These are phyloP conservation scores for Therioaphis trifolii DNA, from an alignment of 2,888 invertebrate species.

Conservation along the genomic window DNA sequence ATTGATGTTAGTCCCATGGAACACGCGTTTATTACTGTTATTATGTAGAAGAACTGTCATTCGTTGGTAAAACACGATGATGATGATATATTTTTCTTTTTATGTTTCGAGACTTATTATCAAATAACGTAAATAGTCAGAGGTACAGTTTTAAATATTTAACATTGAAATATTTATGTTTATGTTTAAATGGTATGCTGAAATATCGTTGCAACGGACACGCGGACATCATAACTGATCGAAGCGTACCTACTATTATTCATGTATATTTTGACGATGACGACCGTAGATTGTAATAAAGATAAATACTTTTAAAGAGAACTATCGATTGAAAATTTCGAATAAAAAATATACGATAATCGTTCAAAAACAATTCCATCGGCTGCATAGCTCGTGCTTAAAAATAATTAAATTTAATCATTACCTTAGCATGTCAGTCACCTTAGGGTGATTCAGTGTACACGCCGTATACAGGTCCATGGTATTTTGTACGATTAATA, in stretches of 20 bases:
- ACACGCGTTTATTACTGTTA: constrained; percentile 31
- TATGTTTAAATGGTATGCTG: constrained; percentile 2
- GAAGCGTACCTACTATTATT: constrained; percentile 9
- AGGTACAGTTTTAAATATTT: not conserved
- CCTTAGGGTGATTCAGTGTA: constrained; percentile 47
- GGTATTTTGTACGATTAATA: not conserved
- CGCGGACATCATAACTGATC: constrained; percentile 17
- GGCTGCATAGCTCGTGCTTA: not conserved
- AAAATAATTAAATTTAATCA: not conserved
- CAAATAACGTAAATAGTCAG: constrained; percentile 43
- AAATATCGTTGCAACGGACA: not conserved
- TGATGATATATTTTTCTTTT: constrained; percentile 37
- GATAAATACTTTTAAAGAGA: constrained; percentile 20
- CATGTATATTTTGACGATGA: constrained; percentile 26
- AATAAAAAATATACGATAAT: not conserved
- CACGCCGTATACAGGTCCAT: constrained; percentile 55
- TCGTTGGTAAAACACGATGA: constrained; percentile 41
- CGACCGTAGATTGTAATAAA: constrained; percentile 22
- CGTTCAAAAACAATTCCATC: constrained; percentile 8
- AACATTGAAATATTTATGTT: constrained; percentile 6
- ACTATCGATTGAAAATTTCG: constrained; percentile 4
- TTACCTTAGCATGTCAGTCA: constrained; percentile 40
- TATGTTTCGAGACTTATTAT: constrained; percentile 34
- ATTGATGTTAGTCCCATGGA: constrained; percentile 2
- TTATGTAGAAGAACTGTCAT: constrained; percentile 20